Evolutionary conservation across 2,797 vertebrate genomes (phyloP), one percentile per base, ranked within the genome.

Genomic region (Poeciliopsis paucimaculata): DNA sequence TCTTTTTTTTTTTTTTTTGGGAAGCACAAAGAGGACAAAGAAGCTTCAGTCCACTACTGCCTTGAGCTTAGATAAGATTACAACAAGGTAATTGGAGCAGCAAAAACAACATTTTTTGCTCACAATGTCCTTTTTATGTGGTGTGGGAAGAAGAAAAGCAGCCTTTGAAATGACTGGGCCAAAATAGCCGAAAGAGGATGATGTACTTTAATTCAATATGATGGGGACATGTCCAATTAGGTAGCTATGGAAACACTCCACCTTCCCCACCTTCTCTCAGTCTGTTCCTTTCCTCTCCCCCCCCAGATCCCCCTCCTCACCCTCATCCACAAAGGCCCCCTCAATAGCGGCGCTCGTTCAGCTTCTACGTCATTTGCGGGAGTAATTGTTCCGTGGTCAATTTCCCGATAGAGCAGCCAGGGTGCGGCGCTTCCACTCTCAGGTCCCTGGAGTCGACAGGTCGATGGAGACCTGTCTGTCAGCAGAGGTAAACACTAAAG

Each of bases 61-160:
- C 87, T 89, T 87, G 72, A 87, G 86, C 87, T 89, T n/a, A 86
- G 89, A 92, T 90, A 77, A 90, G 87, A 92, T 90, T 81, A 80
- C 81, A 87, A 87, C 78, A 87, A 85, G 84, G 88, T 90, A 92
- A 93, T 80, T 83, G 87, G 85, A 90, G 82, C 82, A 86, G 86
- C 45, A 72, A 76, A 79, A 86, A 75, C 57, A 66, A 31, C 15
- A 43, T 76, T 47, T 55, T n/a, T 26, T 2, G 5, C 41, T 62
- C 82, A 86, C 78, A 84, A 62, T 80, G 77, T 87, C 62, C 86
- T 85, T 88, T 76, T 91, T 76, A 82, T 89, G 75, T 82, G 66
- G 64, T 31, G 80, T 43, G 80, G 81, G 73, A 72, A 74, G 75
- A 84, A 87, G 70, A 86, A 87, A 77, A 80, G 79, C 84, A 75